phyloP scores from a whole-genome alignment of 2,113 vertebrate species.

The Neopipo cinnamomea region DNA sequence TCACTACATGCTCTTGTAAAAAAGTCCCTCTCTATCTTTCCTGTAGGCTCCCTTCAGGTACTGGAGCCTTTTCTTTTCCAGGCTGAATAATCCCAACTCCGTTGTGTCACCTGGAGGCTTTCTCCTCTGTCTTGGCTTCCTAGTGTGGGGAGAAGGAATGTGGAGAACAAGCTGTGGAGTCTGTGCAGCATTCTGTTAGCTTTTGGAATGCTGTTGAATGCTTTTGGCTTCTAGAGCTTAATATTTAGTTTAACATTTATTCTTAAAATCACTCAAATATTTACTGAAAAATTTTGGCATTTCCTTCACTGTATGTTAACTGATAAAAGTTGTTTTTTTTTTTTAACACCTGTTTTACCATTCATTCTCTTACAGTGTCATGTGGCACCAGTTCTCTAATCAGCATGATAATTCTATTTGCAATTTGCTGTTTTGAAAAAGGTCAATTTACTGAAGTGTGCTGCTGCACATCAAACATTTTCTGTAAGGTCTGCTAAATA shows the following conservation, averaged over 20 bases:
- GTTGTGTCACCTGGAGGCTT: neutral
- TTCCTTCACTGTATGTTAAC: neutral
- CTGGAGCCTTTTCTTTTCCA: neutral
- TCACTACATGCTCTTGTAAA: neutral
- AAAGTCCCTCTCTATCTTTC: neutral
- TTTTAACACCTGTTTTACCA: neutral
- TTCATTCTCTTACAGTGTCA: neutral
- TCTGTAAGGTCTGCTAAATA: neutral
- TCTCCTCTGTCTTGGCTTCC: neutral
- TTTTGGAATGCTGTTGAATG: neutral
- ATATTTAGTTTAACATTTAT: neutral
- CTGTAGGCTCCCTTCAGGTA: neutral
- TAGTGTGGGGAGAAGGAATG: neutral
- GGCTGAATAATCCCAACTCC: neutral
- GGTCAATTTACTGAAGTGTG: neutral
- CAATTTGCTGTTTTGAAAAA: neutral
- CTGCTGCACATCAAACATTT: neutral
- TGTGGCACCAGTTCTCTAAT: neutral
- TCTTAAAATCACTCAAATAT: neutral
- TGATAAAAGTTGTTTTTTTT: neutral
- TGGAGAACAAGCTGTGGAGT: neutral
- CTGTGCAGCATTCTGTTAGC: neutral
- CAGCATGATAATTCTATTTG: neutral
- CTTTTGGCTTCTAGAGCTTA: neutral
- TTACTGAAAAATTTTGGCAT: neutral